Evolutionary conservation across 2,113 vertebrate species (phyloP).

Genomic region (Penelope pileata): DNA sequence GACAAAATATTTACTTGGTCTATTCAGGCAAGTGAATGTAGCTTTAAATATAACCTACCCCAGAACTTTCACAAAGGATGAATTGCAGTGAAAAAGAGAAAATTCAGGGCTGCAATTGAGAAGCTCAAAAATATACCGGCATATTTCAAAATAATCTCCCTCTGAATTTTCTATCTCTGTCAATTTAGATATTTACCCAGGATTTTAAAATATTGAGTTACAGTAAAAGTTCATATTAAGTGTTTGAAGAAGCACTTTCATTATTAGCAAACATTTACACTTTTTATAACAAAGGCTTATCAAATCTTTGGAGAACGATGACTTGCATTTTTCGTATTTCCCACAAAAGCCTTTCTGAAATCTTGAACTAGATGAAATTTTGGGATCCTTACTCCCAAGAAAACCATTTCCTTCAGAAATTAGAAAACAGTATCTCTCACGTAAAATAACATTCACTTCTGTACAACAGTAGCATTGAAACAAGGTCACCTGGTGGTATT

Average conservation of each 20-base stretch:
- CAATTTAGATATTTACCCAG: neutral
- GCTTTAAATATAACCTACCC: conserved; percentile 45
- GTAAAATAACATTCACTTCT: conserved; percentile 67
- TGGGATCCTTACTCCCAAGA: conserved; percentile 55
- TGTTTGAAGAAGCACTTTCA: conserved; percentile 7
- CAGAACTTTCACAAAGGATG: conserved; percentile 47
- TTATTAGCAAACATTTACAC: neutral
- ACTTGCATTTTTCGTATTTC: neutral
- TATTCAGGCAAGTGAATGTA: conserved; percentile 41
- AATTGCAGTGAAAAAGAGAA: conserved; percentile 41
- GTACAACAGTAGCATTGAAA: conserved; percentile 51
- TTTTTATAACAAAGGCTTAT: neutral
- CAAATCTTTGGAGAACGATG: neutral
- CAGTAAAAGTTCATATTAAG: neutral
- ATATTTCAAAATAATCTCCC: neutral
- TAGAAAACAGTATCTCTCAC: conserved; percentile 59
- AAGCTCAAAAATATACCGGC: conserved; percentile 18
- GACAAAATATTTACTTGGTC: conserved; percentile 43
- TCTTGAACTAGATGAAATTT: neutral
- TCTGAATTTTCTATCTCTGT: neutral
- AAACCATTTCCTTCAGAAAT: conserved; percentile 47
- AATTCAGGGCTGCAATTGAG: conserved; percentile 4
- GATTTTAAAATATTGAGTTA: conserved; percentile 14
- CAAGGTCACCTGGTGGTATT: conserved; percentile 48
- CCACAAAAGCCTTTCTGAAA: conserved; percentile 15